Base-by-base conservation (phyloP, 1,140 invertebrate genomes). In the Nasonia longicornis region DNA sequence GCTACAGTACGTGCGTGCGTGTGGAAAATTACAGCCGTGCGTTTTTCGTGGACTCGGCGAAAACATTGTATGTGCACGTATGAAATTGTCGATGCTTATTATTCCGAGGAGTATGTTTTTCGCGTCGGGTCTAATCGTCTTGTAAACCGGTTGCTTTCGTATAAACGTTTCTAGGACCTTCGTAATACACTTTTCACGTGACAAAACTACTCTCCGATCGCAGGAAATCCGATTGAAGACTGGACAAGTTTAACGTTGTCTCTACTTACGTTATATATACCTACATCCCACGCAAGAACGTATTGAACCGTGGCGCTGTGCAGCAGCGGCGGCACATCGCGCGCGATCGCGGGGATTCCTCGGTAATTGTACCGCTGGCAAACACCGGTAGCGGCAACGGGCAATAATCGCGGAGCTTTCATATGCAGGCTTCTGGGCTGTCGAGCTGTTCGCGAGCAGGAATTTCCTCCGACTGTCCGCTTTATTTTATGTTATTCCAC, bases 321-420 rank as follows among this genome's bases (percentile, higher is more conserved):
- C 35, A 45, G 22, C 26, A 11, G 20, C 63, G 29, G 2, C 3
- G 6, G 64, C 64, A n/a, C 26, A 35, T 52, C 71, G 35, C 29
- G 2, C 20, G 12, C 12, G 48, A 52, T 52, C 48, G 52, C 16
- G 52, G 63, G 67, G 80, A 81, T 81, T 81, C 80, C 80, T 71
- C 16, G 35, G 74, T 81, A 81, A 81, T 81, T 81, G 73, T 72
- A 81, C 38, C 20, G 7, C 12, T n/a, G 16, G 14, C 31, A 20
- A 20, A 16, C 69, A 42, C 2, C 48, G 16, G 48, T 16, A 20
- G 48, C 16, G n/a, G 52, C 52, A 58, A 7, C 52, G 16, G 20
- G 52, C 64, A 67, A 67, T 67, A 67, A 67, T 67, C 58, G 20
- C 35, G 8, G 42, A 26, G 74, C 63, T 45, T 12, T 48, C 52